Evolutionary conservation across 2,888 invertebrate species (phyloP).

Genomic region (Homarus gammarus): DNA sequence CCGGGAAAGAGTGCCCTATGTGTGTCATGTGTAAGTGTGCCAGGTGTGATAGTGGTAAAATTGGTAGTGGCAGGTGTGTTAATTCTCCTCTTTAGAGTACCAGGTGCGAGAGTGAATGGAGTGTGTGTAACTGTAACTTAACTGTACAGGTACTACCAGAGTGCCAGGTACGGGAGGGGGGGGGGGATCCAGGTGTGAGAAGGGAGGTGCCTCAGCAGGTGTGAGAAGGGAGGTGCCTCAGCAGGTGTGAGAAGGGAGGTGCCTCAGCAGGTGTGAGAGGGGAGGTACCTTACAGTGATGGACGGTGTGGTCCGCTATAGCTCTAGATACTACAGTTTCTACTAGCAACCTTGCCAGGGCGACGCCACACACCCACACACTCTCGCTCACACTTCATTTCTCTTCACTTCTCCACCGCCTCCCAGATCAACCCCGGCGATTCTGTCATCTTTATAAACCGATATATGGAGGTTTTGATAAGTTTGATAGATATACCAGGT

Average conservation of each 20-base stretch:
- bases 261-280: too few relatives aligned
- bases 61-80: too few relatives aligned
- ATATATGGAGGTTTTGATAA: too few relatives aligned
- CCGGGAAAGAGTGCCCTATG: neutral
- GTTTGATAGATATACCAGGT: too few relatives aligned
- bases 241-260: too few relatives aligned
- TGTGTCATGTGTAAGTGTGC: neutral
- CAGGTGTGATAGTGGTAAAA: too few relatives aligned
- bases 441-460: too few relatives aligned
- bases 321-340: slow-evolving; percentile 16
- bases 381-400: slow-evolving; percentile 24
- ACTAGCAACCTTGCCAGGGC: neutral
- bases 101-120: neutral
- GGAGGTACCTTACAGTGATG: neutral
- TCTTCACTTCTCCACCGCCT: neutral
- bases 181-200: too few relatives aligned
- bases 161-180: neutral
- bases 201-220: too few relatives aligned
- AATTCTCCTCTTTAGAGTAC: neutral
- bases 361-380: slow-evolving; percentile 10
- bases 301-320: neutral
- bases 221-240: too few relatives aligned
- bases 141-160: neutral
- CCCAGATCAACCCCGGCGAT: too few relatives aligned
- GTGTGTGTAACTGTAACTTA: too few relatives aligned